phyloP scores from a whole-genome alignment of 2,888 invertebrate species.

The Chrysomela aeneicollis region DNA sequence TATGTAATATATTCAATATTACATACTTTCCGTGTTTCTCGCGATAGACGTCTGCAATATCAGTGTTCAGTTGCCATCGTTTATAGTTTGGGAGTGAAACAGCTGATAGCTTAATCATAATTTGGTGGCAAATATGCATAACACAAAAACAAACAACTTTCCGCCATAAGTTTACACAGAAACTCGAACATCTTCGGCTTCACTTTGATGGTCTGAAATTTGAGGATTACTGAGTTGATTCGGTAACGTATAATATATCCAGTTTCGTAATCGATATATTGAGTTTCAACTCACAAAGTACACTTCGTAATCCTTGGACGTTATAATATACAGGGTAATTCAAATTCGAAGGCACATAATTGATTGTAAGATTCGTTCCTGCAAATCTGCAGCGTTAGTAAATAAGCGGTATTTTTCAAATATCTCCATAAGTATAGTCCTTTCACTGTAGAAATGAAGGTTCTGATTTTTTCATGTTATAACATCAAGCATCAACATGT shows the following conservation, averaged over 20 bases:
- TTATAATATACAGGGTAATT: conserved; percentile 17
- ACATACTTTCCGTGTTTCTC: too few relatives aligned
- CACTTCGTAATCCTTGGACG: conserved; percentile 2
- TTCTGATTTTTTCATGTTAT: too few relatives aligned
- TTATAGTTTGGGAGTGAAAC: conserved; percentile 11
- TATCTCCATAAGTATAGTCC: too few relatives aligned
- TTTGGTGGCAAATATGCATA: conserved; percentile 17
- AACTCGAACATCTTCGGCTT: conserved; percentile 17
- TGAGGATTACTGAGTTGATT: conserved; percentile 16
- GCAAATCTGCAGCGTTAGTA: too few relatives aligned
- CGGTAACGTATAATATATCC: conserved; percentile 19
- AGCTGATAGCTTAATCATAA: conserved; percentile 5
- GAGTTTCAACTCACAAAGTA: conserved; percentile 21
- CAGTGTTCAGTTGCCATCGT: too few relatives aligned
- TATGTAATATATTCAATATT: background rate
- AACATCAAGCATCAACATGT: too few relatives aligned
- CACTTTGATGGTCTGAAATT: conserved; percentile 11
- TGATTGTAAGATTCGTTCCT: too few relatives aligned
- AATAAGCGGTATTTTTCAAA: too few relatives aligned
- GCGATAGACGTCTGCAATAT: too few relatives aligned
- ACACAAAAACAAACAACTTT: conserved; percentile 10
- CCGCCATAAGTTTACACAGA: background rate
- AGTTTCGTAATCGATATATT: conserved; percentile 18
- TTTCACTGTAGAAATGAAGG: too few relatives aligned
- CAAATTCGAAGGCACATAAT: too few relatives aligned